phyloP scores from a whole-genome alignment of 2,113 vertebrate species.

The Oceanites oceanicus region DNA sequence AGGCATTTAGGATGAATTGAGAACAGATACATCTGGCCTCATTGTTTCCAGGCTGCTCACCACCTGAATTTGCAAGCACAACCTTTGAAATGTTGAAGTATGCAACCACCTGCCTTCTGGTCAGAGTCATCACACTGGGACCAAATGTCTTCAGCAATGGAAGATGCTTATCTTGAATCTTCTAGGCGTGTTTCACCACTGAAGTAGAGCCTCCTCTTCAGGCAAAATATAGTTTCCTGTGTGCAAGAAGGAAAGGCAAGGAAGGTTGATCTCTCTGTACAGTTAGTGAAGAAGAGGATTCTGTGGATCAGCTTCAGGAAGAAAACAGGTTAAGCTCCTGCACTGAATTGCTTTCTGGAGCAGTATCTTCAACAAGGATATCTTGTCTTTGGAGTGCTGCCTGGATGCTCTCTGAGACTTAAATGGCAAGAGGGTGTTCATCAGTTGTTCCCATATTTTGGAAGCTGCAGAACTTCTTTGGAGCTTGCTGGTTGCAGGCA shows the following conservation, averaged over 20 bases:
- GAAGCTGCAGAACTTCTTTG: background rate
- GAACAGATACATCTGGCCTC: background rate
- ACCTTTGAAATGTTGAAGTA: background rate
- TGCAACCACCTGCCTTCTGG: background rate
- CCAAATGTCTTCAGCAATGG: background rate
- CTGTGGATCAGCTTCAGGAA: background rate
- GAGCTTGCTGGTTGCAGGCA: background rate
- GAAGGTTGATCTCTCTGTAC: background rate
- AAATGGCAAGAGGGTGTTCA: background rate
- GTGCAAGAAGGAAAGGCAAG: background rate
- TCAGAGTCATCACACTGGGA: background rate
- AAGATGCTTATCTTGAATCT: background rate
- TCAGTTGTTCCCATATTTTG: background rate
- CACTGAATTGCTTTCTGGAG: background rate
- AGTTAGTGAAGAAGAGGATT: background rate
- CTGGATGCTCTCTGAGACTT: background rate
- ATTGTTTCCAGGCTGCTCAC: background rate
- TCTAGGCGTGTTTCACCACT: background rate
- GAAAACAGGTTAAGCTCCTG: background rate
- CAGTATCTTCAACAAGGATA: background rate
- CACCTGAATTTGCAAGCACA: background rate
- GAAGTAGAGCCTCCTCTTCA: background rate
- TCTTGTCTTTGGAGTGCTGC: background rate
- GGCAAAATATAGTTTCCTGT: background rate
- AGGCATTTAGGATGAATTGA: background rate